Evolutionary conservation across 2,113 vertebrate species (phyloP), one percentile per base, ranked within the genome.

Genomic region (Rhipidura dahli): DNA sequence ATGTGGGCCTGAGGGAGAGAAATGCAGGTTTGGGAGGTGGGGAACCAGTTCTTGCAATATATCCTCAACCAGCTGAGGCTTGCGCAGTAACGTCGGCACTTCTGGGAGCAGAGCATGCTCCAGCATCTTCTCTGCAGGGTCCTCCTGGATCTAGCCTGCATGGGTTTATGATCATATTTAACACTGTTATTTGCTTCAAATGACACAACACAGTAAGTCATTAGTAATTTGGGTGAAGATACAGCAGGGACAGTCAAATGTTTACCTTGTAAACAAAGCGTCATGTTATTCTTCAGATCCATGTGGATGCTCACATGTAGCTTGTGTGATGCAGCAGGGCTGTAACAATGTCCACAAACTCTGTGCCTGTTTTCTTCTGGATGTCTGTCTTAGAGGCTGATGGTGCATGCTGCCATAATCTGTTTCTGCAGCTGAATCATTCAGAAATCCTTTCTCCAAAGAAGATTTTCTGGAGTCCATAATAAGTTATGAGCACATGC

Each of bases 11-110:
- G 21, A 37, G 9, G 28, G 45, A 51, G 51, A 93, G 83, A 93
- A 95, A 94, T 59, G 75, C 83, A 93, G 88, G 88, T 81, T 75
- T 89, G 75, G 33, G 47, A 83, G 35, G 42, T 68, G 40, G 37
- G 59, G 26, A 94, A 92, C 82, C 37, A 80, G 84, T 80, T 94
- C 78, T 95, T 96, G 85, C 87, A 88, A 94, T 94, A 93, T 20
- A 18, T 53, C 54, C 39, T 80, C 31, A 68, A 22, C 54, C 50
- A 87, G 75, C 45, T 1, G 0, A 93, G 70, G 51, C 82, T 66
- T 80, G 71, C 2, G 14, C 4, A 2, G 78, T 70, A 88, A 90
- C 0, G 0, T 93, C 84, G 86, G 75, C 60, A 44, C 21, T 86
- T 77, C 79, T 83, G 71, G 33, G 35, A 90, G 54, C 50, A 59